These are phyloP conservation scores for Teleopsis dalmanni DNA, from an alignment of 1,140 invertebrate species.

Conservation along the genomic window DNA sequence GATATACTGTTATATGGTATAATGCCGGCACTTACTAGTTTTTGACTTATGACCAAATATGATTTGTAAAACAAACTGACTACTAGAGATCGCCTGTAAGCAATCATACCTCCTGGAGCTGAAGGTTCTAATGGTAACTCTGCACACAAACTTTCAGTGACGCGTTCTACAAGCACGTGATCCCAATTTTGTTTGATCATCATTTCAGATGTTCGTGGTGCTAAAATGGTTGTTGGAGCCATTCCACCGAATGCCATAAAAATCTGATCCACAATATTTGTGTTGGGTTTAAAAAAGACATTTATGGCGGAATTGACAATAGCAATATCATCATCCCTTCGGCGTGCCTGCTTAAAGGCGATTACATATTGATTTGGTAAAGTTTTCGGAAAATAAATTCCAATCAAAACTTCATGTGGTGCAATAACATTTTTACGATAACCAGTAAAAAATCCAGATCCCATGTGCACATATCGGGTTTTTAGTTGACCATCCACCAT, in stretches of 20 bases:
- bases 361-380: slow-evolving; percentile 67
- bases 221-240: slow-evolving; percentile 78
- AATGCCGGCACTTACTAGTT: slow-evolving; percentile 47
- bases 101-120: slow-evolving; percentile 86
- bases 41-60: slow-evolving; percentile 62
- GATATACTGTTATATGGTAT: slow-evolving; percentile 36
- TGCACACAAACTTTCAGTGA: slow-evolving; percentile 56
- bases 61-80: slow-evolving; percentile 88
- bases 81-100: slow-evolving; percentile 72
- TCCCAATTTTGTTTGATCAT: slow-evolving; percentile 67
- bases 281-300: slow-evolving; percentile 52
- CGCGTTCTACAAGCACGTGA: slow-evolving; percentile 57
- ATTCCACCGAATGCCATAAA: slow-evolving; percentile 80
- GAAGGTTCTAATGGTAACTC: slow-evolving; percentile 70
- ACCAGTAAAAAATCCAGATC: slow-evolving; percentile 77
- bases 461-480: slow-evolving; percentile 61
- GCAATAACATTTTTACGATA: slow-evolving; percentile 75
- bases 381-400: slow-evolving; percentile 58
- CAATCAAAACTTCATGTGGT: slow-evolving; percentile 71
- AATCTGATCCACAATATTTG: slow-evolving; percentile 54
- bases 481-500: slow-evolving; percentile 49
- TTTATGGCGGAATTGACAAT: slow-evolving; percentile 85
- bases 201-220: slow-evolving; percentile 57
- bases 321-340: slow-evolving; percentile 90
- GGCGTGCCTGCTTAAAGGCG: slow-evolving; percentile 86